Evolutionary conservation across 1,140 invertebrate species (phyloP), one percentile per base, ranked within the genome.

Genomic region (Diachasmimorpha longicaudata): DNA sequence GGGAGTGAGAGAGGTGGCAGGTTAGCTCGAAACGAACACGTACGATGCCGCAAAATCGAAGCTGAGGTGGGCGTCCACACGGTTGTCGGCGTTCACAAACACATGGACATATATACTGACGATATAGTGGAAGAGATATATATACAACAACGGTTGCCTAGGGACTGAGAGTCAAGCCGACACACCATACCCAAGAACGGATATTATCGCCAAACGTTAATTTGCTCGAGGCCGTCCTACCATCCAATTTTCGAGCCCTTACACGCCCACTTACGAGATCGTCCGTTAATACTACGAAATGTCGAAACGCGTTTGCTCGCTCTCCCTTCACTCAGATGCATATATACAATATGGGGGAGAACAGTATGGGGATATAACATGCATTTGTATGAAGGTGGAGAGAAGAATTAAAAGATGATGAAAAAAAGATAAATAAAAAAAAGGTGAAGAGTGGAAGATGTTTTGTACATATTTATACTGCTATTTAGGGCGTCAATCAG

Each of bases 171-270:
- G 55, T 63, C 71, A 72, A 72, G 58, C 73, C 77, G 52, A 75
- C 74, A 78, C 76, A 72, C 72, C 37, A 68, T 44, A 69, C 63
- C 71, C 48, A 76, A 83, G 83, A 88, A 85, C 87, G 87, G 87
- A 89, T 89, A 89, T 88, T 88, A 89, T 88, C 86, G 86, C 83
- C 84, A 87, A 88, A 89, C 85, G 86, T 89, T 89, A 88, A 89
- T 89, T 89, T 89, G 84, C 81, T 81, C 84, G 82, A 84, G 86
- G 83, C 84, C 86, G 80, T 84, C 86, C 87, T 87, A 87, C 87
- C 87, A 88, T 87, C 87, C 87, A 89, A 89, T 89, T 89, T 88
- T 88, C 87, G 82, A 85, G 82, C 82, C 84, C 84, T 87, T 84
- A 87, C 87, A 88, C 88, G 88, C 88, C 88, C 87, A 88, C 86